A percentile compares a stretch with the other conserved stretches of the same genome.
These are phyloP conservation scores for Leptatherina wallacei DNA, from an alignment of 2,797 vertebrate species.

Conservation along the genomic window DNA sequence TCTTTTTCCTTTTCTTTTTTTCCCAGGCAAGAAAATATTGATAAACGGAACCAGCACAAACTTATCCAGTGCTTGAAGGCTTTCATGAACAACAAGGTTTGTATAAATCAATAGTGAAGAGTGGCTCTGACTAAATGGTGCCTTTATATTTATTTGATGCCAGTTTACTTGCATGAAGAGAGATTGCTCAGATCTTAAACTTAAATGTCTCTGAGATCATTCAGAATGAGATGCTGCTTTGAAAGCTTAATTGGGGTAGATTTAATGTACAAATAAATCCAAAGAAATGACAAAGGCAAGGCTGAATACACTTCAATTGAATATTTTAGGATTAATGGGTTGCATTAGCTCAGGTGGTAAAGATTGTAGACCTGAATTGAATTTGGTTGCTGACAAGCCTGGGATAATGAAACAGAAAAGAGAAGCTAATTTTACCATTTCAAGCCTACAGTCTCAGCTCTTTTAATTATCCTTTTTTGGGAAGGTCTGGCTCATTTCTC, in stretches of 20 bases:
- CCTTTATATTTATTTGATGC: not conserved
- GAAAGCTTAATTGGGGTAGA: not conserved
- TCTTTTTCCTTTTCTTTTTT: slow-evolving; percentile 35
- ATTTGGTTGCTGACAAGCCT: slow-evolving; percentile 31
- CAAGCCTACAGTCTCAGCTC: slow-evolving; percentile 54
- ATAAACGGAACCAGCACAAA: slow-evolving; percentile 98
- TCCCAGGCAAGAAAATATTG: slow-evolving; percentile 93
- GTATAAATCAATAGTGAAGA: slow-evolving; percentile 51
- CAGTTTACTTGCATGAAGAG: not conserved
- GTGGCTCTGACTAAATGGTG: not conserved
- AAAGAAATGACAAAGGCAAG: not conserved
- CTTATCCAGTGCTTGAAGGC: slow-evolving; percentile 98
- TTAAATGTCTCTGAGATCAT: not conserved
- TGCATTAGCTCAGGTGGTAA: slow-evolving; percentile 21
- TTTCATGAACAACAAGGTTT: slow-evolving; percentile 99
- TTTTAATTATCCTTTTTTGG: slow-evolving; percentile 73
- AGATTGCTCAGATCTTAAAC: not conserved
- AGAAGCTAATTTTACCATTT: slow-evolving; percentile 67
- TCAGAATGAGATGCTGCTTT: not conserved
- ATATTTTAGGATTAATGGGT: slow-evolving; percentile 12
- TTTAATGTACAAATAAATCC: not conserved
- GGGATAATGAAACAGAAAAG: slow-evolving; percentile 53
- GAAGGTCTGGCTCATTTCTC: slow-evolving; percentile 73
- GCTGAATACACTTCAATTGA: not conserved
- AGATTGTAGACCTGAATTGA: slow-evolving; percentile 42